Evolutionary conservation across 92 coral and sea anemone genomes (phyloP).

Genomic region (Scolanthus callimorphus): DNA sequence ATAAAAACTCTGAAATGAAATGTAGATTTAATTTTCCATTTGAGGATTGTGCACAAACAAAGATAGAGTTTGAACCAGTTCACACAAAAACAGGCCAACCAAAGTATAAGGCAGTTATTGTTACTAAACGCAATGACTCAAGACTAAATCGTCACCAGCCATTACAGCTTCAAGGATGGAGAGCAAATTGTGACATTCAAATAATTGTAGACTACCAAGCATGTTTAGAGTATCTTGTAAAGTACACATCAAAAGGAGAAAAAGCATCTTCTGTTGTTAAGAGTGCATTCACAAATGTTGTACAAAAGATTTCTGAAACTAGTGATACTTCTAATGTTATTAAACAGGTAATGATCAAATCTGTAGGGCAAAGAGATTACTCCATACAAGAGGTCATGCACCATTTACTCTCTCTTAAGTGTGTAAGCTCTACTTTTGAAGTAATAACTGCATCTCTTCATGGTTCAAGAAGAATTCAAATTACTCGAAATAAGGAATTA

Average conservation of each 20-base stretch:
- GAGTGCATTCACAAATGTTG: constrained; percentile 51
- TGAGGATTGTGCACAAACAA: constrained; percentile 43
- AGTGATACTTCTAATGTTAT: constrained; percentile 31
- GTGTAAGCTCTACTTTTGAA: constrained; percentile 42
- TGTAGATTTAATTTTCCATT: constrained; percentile 67
- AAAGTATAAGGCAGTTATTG: constrained; percentile 48
- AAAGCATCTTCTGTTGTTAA: constrained; percentile 48
- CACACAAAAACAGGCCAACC: constrained; percentile 36
- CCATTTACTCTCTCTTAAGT: constrained; percentile 46
- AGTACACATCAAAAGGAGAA: constrained; percentile 60
- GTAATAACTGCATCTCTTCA: constrained; percentile 22
- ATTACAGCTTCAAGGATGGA: constrained; percentile 72
- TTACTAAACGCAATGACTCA: constrained; percentile 55
- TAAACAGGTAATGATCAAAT: constrained; percentile 49
- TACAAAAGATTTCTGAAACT: constrained; percentile 20
- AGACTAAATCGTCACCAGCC: constrained; percentile 55
- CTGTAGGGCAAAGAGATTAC: constrained; percentile 57
- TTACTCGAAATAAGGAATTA: constrained; percentile 12
- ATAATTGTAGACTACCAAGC: constrained; percentile 42
- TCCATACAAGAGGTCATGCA: constrained; percentile 70
- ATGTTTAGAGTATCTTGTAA: constrained; percentile 51
- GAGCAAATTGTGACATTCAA: constrained; percentile 62
- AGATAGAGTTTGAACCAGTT: constrained; percentile 34
- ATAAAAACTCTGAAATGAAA: constrained; percentile 13
- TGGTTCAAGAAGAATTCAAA: constrained; percentile 30